A percentile compares a stretch with the other conserved stretches of the same genome.
These are phyloP conservation scores for Sakesphorus luctuosus DNA, from an alignment of 2,113 vertebrate species.

Conservation along the genomic window DNA sequence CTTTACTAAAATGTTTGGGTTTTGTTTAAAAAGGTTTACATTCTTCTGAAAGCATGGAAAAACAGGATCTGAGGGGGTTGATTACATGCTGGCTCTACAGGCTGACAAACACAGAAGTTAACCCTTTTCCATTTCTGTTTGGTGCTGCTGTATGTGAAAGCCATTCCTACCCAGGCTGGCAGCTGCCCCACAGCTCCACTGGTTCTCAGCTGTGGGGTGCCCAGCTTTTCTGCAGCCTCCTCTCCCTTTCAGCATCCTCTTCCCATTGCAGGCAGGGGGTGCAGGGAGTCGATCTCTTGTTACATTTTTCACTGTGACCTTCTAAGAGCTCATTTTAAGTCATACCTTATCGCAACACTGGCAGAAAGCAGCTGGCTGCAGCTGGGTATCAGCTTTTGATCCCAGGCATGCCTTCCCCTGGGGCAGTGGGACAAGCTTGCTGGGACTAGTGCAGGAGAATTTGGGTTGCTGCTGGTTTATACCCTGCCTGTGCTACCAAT, in stretches of 20 bases:
- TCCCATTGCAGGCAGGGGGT: background rate
- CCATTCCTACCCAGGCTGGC: background rate
- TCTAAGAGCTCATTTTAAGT: background rate
- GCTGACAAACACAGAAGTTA: background rate
- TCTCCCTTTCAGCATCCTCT: background rate
- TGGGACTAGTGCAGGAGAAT: background rate
- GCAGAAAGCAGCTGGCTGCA: background rate
- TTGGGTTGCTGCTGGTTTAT: background rate
- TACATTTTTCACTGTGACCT: background rate
- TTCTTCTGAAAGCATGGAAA: background rate
- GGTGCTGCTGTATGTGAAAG: accelerated
- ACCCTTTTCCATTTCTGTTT: background rate
- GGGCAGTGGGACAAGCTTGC: background rate
- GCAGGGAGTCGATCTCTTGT: background rate
- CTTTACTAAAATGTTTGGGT: background rate
- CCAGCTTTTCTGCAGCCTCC: background rate
- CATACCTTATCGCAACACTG: background rate
- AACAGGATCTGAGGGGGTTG: background rate
- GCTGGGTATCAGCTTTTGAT: background rate
- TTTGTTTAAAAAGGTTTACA: slow-evolving; percentile 44
- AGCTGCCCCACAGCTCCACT: accelerated
- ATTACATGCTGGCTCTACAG: background rate
- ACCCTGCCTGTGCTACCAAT: background rate
- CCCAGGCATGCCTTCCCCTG: background rate
- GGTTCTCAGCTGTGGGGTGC: accelerated